Base-by-base conservation (phyloP, 2,888 invertebrate genomes). In the Pyrrhia umbra region DNA sequence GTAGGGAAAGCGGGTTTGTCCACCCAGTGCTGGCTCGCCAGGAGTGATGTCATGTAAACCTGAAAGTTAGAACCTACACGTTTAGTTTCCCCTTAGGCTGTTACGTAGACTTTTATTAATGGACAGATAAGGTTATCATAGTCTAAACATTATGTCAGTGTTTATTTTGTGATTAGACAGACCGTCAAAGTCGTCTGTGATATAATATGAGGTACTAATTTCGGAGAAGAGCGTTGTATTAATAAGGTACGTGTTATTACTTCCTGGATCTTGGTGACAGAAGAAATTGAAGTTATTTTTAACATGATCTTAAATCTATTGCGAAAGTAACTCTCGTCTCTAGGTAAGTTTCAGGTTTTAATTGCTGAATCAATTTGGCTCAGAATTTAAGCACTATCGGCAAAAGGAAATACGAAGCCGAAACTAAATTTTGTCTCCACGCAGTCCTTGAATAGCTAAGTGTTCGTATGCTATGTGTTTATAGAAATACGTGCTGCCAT, bases 111-210 rank as follows among this genome's bases (percentile, higher is more conserved):
- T 51, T 64, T 68, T 56, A 74, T 68, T 69, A 68, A 67, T 79
- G 62, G 13, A 68, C 39, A 69, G 75, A 76, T 78, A 78, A 61
- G 54, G 57, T 52, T 76, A 80, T 78, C 80, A 62, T 34, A 57
- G 46, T 66, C 62, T 51, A 68, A 76, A 76, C 67, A 80, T 78
- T 74, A 76, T 64, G 74, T 76, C 76, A 79, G 46, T 50, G 68
- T 70, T 68, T 42, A 54, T 42, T 60, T 58, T 61, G 25, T 18
- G 69, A 68, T 76, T 64, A 66, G 37, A 42, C 1, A 20, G 15
- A 18, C 25, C 21, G 52, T 54, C 63, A 60, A 68, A 65, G 63
- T 56, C 25, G 43, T 61, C 9, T 18, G 8, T 69, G 40, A 61
- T 68, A 51, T 61, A 67, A 61, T 42, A 34, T n/a, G 34, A 34